Evolutionary conservation across 2,888 invertebrate species (phyloP).

Genomic region (Diadromus collaris): DNA sequence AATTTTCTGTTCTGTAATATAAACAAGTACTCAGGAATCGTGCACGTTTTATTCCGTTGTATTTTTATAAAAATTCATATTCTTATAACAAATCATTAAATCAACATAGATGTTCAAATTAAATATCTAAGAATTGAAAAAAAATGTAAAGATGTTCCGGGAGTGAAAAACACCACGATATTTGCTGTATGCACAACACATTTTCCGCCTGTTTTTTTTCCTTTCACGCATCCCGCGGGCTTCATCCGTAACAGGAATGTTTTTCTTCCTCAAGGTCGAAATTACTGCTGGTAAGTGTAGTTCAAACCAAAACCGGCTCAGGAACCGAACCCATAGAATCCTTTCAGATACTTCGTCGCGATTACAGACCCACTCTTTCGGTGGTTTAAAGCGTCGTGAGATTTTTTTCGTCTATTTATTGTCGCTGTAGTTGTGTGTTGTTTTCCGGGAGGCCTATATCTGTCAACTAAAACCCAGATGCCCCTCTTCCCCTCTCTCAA

Average conservation of each 20-base stretch:
- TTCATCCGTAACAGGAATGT: not conserved
- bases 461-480: slow-evolving; percentile 4
- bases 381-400: not conserved
- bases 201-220: not conserved
- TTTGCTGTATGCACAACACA: not conserved
- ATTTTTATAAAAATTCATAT: not conserved
- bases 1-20: not conserved
- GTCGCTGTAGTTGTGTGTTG: not conserved
- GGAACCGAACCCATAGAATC: slow-evolving; percentile 5
- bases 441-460: not conserved
- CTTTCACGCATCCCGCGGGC: not conserved
- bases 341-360: not conserved
- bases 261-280: not conserved
- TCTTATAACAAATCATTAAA: not conserved
- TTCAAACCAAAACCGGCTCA: slow-evolving; percentile 15
- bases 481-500: not conserved
- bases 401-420: not conserved
- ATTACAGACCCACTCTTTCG: not conserved
- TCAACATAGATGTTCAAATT: not conserved
- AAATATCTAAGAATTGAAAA: not conserved
- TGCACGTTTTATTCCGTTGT: not conserved
- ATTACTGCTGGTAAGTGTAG: not conserved
- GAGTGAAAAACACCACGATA: not conserved
- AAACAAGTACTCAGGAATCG: not conserved
- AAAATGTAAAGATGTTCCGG: not conserved